phyloP scores from a whole-genome alignment of 2,888 invertebrate genomes.

The Incurvaria masculella region DNA sequence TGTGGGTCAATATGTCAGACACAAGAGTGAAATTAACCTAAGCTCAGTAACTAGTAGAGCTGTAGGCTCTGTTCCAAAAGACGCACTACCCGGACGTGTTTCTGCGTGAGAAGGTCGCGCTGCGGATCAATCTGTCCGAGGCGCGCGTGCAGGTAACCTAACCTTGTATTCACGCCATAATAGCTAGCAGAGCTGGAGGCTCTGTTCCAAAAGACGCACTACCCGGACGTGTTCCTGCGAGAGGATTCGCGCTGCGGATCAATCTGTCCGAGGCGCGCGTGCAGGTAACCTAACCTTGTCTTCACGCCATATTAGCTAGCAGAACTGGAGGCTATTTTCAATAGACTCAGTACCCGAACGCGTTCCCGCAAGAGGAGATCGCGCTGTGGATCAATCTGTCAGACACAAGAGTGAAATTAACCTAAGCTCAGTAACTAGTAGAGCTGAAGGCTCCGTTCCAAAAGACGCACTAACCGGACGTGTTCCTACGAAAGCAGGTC shows the following conservation, averaged over 20 bases:
- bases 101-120: no score
- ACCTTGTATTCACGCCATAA: conserved; percentile 93
- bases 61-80: no score
- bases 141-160: conserved; percentile 94
- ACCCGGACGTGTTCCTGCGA: conserved; percentile 85
- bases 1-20: conserved; percentile 87
- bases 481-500: conserved; percentile 84
- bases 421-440: conserved; percentile 88
- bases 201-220: conserved; percentile 91
- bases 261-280: conserved; percentile 91
- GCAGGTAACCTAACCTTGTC: no score
- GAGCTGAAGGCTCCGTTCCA: conserved; percentile 90
- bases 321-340: conserved; percentile 90
- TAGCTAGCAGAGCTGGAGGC: conserved; percentile 89
- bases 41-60: no score
- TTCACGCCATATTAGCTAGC: conserved; percentile 92
- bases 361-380: conserved; percentile 83
- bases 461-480: conserved; percentile 94
- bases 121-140: no score
- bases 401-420: no score
- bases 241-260: conserved; percentile 89
- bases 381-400: conserved; percentile 87
- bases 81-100: no score
- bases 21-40: no score
- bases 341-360: conserved; percentile 94